These are phyloP conservation scores for Hecatera dysodea DNA, from an alignment of 2,888 invertebrate species.

Conservation along the genomic window DNA sequence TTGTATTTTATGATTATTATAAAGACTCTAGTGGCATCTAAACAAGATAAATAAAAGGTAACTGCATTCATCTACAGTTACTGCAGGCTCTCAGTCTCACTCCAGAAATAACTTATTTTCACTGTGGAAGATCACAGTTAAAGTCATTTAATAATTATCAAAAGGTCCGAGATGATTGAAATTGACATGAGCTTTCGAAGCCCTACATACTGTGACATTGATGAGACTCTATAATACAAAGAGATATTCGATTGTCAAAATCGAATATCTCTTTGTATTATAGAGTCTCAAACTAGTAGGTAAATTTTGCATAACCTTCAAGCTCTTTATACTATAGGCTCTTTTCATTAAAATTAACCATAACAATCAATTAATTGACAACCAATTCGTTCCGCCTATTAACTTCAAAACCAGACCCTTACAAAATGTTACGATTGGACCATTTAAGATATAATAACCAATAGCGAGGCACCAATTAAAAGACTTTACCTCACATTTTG, in stretches of 20 bases:
- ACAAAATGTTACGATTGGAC: constrained; percentile 40
- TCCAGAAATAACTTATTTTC: background rate
- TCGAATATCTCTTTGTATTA: background rate
- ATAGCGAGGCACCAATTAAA: constrained; percentile 65
- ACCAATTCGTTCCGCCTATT: constrained; percentile 20
- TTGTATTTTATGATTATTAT: no score
- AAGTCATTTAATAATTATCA: no score
- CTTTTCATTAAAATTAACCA: background rate
- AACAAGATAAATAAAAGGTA: no score
- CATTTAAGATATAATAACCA: constrained; percentile 57
- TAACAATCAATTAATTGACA: background rate
- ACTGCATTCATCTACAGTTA: background rate
- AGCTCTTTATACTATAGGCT: background rate
- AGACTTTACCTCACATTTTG: constrained; percentile 66
- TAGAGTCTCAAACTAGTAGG: no score
- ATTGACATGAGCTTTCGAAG: no score
- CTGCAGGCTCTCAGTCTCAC: no score
- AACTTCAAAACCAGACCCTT: constrained; percentile 25
- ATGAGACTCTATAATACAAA: background rate
- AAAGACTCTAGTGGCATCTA: no score
- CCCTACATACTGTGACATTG: no score
- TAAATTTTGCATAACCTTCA: background rate
- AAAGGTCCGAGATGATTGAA: background rate
- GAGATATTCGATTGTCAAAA: no score
- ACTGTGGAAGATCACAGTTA: background rate